Evolutionary conservation across 2,888 invertebrate species (phyloP).

Genomic region (Phalangium opilio): DNA sequence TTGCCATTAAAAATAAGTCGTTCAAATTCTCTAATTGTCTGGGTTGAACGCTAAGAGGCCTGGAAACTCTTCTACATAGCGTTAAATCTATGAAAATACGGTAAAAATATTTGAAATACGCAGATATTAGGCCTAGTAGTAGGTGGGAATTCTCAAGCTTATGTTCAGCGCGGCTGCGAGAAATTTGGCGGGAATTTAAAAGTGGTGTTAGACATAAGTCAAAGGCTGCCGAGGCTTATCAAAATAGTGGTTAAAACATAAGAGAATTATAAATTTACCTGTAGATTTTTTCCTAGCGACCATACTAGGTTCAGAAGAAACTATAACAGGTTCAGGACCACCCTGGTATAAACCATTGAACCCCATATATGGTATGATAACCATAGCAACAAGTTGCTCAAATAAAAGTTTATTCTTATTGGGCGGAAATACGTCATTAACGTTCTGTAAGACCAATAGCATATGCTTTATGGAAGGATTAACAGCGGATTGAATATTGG

Average conservation of each 20-base stretch:
- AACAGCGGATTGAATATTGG: too few species aligned
- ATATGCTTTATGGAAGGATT: constrained; percentile 11
- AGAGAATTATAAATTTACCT: constrained; percentile 5
- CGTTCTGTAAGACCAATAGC: constrained; percentile 23
- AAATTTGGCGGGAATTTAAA: too few species aligned
- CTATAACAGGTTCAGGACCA: constrained; percentile 23
- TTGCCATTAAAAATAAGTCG: not conserved
- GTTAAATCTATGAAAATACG: not conserved
- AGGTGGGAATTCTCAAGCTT: not conserved
- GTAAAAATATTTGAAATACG: not conserved
- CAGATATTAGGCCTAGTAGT: not conserved
- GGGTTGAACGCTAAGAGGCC: not conserved
- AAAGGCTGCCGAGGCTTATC: too few species aligned
- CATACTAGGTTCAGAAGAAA: constrained; percentile 16
- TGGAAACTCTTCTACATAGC: not conserved
- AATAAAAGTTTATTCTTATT: constrained; percentile 26
- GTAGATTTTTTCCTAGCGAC: constrained; percentile 14
- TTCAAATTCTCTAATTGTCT: not conserved
- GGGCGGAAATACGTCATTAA: constrained; percentile 26
- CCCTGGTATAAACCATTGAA: constrained; percentile 28
- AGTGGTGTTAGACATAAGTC: too few species aligned
- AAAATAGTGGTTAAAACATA: too few species aligned
- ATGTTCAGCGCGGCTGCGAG: too few species aligned
- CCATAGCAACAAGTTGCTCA: constrained; percentile 28
- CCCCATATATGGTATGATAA: constrained; percentile 27